Evolutionary conservation across 2,113 vertebrate genomes (phyloP).

Genomic region (Cebus imitator): DNA sequence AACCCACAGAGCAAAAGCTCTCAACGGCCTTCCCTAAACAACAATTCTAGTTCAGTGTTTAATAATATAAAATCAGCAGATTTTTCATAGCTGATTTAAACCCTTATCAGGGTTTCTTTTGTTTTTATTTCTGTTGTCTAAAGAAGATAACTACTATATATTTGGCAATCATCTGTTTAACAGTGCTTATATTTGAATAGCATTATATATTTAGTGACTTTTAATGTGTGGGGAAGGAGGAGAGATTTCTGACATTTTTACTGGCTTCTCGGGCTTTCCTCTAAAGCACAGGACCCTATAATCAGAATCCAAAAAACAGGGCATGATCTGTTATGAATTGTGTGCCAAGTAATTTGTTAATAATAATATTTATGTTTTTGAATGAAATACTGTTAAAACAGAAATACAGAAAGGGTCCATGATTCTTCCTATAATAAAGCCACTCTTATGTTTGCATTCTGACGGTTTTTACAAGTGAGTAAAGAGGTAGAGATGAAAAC

Average conservation of each 20-base stretch:
- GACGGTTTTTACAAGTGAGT: background rate
- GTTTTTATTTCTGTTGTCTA: background rate
- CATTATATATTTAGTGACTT: background rate
- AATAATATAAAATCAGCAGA: background rate
- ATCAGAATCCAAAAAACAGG: background rate
- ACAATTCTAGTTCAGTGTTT: background rate
- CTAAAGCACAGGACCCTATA: background rate
- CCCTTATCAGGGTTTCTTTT: background rate
- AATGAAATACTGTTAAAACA: background rate
- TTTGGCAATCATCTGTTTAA: background rate
- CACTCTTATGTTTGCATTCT: background rate
- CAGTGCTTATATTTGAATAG: background rate
- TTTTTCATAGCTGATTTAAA: slow-evolving; percentile 49
- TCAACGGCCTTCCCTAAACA: background rate
- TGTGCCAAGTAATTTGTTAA: background rate
- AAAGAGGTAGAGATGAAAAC: background rate
- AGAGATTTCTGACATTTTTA: background rate
- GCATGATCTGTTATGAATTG: background rate
- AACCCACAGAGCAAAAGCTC: background rate
- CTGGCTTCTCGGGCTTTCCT: background rate
- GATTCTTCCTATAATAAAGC: background rate
- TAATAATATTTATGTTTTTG: background rate
- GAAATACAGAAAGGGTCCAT: background rate
- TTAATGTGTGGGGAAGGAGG: background rate
- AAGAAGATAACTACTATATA: background rate